Evolutionary conservation across 2,797 vertebrate genomes (phyloP), one percentile per base, ranked within the genome.

Genomic region (Austrolebias charrua): DNA sequence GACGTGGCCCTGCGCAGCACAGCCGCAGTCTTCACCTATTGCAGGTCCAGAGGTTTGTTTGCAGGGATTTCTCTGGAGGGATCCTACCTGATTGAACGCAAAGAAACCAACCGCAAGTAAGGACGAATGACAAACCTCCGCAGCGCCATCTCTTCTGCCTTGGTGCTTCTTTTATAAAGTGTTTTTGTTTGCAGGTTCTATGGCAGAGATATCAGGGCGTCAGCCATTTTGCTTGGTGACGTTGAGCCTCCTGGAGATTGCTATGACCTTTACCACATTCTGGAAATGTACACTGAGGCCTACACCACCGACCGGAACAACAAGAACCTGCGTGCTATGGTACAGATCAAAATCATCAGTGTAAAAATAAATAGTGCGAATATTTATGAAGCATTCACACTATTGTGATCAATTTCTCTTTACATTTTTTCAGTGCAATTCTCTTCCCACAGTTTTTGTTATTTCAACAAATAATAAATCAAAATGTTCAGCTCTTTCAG

Each of bases 71-170:
- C 97, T 14, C 80, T 99, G 51, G 96, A 98, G 82, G 97, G 97
- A 6, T 96, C 95, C 6, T 96, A 92, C 72, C 89, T 99, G 57
- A 95, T 98, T 8, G 96, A 99, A 79, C 94, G 97, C 82, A 98
- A 98, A 71, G 97, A 99, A 12, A 94, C 97, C 33, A 99, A 99
- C 84, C 92, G 95, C 83, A 99, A 98, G 97, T 98, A 91, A 38
- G 78, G 69, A 40, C 6, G 24, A 14, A 40, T 2, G 1, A 6
- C 40, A 19, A 8, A 1, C 6, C 14, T 5, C 1, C 29, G 44
- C 6, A 12, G 40, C 9, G 45, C n/a, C 18, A 33, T 1, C 13
- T 28, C 28, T n/a, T 15, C 45, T 1, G 28, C 38, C 29, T 19
- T 15, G n/a, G 7, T 16, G 19, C 14, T 6, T 14, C 16, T 58